Evolutionary conservation across 2,888 invertebrate species (phyloP), one percentile per base, ranked within the genome.

Genomic region (Drosophila longiperda): DNA sequence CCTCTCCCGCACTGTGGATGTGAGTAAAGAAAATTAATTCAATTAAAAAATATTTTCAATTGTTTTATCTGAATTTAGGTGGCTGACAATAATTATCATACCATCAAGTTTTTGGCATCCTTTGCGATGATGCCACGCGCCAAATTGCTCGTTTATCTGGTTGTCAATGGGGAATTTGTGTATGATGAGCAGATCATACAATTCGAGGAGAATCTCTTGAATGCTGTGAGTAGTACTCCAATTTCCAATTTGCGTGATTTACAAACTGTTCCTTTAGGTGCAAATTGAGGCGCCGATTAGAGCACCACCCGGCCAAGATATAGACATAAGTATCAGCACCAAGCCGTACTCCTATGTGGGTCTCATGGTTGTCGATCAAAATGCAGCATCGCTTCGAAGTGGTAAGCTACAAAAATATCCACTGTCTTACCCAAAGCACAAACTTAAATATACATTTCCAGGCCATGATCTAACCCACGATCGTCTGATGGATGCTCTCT

Each of bases 311-410:
- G 97, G 97, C 52, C 95, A 96, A 45, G 95, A 96, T 73, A 95
- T 98, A 9, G 96, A 97, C 83, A 94, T 99, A 20, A 95, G 95
- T 0, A 95, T 99, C 52, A 94, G 95, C 15, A 96, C 98, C 0
- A 97, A 97, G 87, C 96, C 98, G 0, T 97, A 98, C 86, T 97
- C 99, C 0, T 96, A 96, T 83, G 96, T 98, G 26, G 98, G 97
- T 6, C 93, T 99, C n/a, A 94, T 98, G 89, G 98, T 97, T 0
- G 96, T 98, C 4, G 99, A 99, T 93, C 96, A 97, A 91, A 96
- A 96, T 90, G 96, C 97, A 1, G 92, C 96, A 11, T 93, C 52
- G 0, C 33, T 98, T 54, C 95, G 96, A 89, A 94, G 94, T 45
- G 97, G 97, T 89, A 96, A 69, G 20, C n/a, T n/a, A n/a, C n/a